phyloP scores from a whole-genome alignment of 2,113 vertebrate species.

The Heterotis niloticus region DNA sequence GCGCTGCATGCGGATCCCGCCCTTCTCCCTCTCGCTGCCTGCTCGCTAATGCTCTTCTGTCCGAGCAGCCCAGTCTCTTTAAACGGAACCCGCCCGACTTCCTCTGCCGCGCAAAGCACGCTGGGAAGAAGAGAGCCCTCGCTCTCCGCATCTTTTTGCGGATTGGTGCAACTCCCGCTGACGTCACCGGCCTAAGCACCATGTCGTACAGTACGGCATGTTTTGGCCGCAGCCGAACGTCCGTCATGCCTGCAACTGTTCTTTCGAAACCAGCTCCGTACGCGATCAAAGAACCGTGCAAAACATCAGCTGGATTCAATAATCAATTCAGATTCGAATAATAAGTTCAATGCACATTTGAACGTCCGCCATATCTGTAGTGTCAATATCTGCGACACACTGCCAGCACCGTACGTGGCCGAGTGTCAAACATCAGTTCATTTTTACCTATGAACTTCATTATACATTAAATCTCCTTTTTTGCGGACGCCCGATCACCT shows the following conservation, averaged over 20 bases:
- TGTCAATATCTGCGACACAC: too few species aligned
- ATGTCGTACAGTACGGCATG: not conserved
- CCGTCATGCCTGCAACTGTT: too few species aligned
- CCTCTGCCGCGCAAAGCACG: conserved; percentile 51
- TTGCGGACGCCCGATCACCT: not conserved
- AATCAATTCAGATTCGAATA: too few species aligned
- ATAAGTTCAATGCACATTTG: too few species aligned
- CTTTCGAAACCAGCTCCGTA: too few species aligned
- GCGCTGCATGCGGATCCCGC: conserved; percentile 46
- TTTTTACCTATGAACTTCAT: not conserved
- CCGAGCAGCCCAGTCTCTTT: conserved; percentile 60
- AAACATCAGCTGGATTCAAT: too few species aligned
- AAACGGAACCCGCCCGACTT: conserved; percentile 60
- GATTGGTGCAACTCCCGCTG: not conserved
- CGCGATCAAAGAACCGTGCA: too few species aligned
- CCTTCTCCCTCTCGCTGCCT: conserved; percentile 51
- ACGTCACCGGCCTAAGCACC: not conserved
- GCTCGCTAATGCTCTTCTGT: conserved; percentile 52
- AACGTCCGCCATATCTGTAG: too few species aligned
- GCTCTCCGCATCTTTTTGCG: conserved; percentile 13
- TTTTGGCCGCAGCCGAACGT: not conserved
- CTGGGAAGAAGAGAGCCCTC: conserved; percentile 42
- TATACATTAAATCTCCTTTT: not conserved
- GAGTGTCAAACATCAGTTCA: not conserved
- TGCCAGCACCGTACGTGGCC: not conserved